Evolutionary conservation across 2,888 invertebrate genomes (phyloP).

Genomic region (Anthrax anthrax): DNA sequence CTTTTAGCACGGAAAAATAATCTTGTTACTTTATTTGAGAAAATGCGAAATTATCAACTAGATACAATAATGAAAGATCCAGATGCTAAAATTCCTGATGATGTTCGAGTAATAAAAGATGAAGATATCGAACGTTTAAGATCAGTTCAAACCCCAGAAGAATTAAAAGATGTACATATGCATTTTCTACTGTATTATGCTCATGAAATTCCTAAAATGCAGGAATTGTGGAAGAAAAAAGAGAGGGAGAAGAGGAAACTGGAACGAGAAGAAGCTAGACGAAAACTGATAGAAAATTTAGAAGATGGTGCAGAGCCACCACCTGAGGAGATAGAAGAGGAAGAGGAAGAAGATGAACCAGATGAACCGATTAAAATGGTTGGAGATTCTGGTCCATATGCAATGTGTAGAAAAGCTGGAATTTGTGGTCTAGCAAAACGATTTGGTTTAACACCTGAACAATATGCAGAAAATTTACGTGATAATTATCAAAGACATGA

Average conservation of each 20-base stretch:
- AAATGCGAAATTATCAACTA: slow-evolving; percentile 83
- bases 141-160: slow-evolving; percentile 72
- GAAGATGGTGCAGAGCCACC: slow-evolving; percentile 21
- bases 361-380: slow-evolving; percentile 68
- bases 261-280: slow-evolving; percentile 26
- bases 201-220: slow-evolving; percentile 69
- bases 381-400: slow-evolving; percentile 74
- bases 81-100: slow-evolving; percentile 72
- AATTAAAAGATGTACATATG: slow-evolving; percentile 81
- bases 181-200: slow-evolving; percentile 90
- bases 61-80: slow-evolving; percentile 68
- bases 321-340: slow-evolving; percentile 39
- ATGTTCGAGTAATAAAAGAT: slow-evolving; percentile 66
- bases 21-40: slow-evolving; percentile 65
- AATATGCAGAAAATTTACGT: slow-evolving; percentile 90
- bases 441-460: slow-evolving; percentile 85
- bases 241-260: slow-evolving; percentile 49
- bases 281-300: slow-evolving; percentile 16
- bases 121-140: slow-evolving; percentile 69
- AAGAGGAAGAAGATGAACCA: slow-evolving; percentile 41
- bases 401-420: slow-evolving; percentile 72
- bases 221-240: slow-evolving; percentile 52
- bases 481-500: slow-evolving; percentile 93
- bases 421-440: slow-evolving; percentile 73
- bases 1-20: slow-evolving; percentile 72